A percentile compares a stretch with the other conserved stretches of the same genome.
These are phyloP conservation scores for Otocyon megalotis DNA, from an alignment of 2,113 vertebrate species.

Conservation along the genomic window DNA sequence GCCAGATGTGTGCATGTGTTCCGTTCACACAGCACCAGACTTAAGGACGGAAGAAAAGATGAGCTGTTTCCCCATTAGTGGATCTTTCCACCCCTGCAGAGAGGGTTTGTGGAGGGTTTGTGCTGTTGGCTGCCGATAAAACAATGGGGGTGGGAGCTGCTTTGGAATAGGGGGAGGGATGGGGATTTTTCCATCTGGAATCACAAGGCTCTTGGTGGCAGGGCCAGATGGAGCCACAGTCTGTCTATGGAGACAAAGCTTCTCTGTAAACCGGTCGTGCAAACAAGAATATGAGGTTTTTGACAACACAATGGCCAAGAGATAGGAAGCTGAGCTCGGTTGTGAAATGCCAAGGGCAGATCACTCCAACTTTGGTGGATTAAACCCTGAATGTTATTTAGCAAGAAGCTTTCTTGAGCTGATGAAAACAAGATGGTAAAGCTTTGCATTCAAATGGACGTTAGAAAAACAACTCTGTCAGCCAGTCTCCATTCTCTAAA, in stretches of 20 bases:
- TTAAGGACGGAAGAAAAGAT: constrained; percentile 24
- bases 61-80: background rate
- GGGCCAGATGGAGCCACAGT: constrained; percentile 61
- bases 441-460: background rate
- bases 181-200: constrained; percentile 73
- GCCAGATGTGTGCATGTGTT: constrained; percentile 36
- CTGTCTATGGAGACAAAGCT: constrained; percentile 66
- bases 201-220: constrained; percentile 54
- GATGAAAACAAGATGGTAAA: constrained; percentile 17
- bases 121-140: constrained; percentile 28
- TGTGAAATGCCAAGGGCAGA: constrained; percentile 38
- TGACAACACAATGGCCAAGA: background rate
- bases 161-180: background rate
- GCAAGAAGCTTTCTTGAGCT: background rate
- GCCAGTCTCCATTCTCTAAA: background rate
- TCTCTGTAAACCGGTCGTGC: constrained; percentile 20
- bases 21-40: background rate
- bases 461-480: background rate
- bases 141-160: background rate
- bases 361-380: background rate
- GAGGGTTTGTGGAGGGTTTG: background rate
- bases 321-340: background rate
- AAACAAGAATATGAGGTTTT: constrained; percentile 51
- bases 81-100: constrained; percentile 49
- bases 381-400: background rate